phyloP scores from a whole-genome alignment of 2,113 vertebrate genomes.

The Hemibagrus wyckioides region DNA sequence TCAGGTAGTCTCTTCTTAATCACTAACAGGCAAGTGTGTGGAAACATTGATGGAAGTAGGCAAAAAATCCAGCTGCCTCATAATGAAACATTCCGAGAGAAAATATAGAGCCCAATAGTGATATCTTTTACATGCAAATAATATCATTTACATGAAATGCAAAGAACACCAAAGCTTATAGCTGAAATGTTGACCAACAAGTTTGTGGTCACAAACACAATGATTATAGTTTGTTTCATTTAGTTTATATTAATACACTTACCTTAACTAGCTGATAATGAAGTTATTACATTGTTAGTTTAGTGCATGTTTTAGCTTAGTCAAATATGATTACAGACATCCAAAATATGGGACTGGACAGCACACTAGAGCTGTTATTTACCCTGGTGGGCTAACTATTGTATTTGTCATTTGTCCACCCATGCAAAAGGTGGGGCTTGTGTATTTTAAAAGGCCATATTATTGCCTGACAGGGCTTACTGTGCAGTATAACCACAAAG shows the following conservation, averaged over 20 bases:
- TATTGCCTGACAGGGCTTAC: neutral
- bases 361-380: neutral
- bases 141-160: neutral
- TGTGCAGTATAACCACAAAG: neutral
- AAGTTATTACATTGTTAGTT: neutral
- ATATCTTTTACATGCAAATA: neutral
- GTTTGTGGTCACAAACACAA: neutral
- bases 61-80: neutral
- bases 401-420: neutral
- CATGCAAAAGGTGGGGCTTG: neutral
- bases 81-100: neutral
- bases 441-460: neutral
- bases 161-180: neutral
- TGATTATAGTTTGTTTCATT: neutral
- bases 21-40: neutral
- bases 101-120: too few relatives aligned
- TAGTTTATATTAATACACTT: neutral
- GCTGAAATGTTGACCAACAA: neutral
- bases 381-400: neutral
- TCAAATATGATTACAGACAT: neutral
- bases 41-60: neutral
- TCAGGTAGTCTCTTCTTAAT: neutral
- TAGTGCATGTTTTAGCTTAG: neutral
- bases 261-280: neutral
- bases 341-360: neutral